Conservation (phyloP, 2,888 invertebrate species). For the Pecten maximus region DNA sequence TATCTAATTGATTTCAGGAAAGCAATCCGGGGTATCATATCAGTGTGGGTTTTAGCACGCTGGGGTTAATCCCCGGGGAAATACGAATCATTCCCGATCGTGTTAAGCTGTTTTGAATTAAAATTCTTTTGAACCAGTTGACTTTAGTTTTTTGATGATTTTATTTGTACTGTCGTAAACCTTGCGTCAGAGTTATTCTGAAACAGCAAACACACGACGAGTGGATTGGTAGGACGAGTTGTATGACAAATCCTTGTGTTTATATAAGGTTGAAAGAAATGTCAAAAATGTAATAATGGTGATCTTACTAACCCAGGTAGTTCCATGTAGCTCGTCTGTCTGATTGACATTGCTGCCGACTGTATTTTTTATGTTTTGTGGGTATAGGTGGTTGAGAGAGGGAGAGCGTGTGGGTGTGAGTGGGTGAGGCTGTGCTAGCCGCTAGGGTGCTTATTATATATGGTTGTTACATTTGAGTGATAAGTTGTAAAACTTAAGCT, state of each 20-base stretch:
- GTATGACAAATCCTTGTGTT: not conserved
- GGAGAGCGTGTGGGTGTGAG: too few relatives aligned
- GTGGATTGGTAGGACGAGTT: not conserved
- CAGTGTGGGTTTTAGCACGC: not conserved
- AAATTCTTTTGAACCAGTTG: not conserved
- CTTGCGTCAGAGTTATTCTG: conserved; percentile 11
- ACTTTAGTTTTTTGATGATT: not conserved
- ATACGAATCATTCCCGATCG: not conserved
- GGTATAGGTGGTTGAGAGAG: too few relatives aligned
- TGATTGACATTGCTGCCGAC: too few relatives aligned
- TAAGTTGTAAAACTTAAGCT: too few relatives aligned
- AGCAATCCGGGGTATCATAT: not conserved
- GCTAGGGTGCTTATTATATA: too few relatives aligned
- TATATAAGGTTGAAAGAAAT: not conserved
- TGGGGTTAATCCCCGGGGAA: not conserved
- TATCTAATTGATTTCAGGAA: not conserved
- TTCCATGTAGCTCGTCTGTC: too few relatives aligned
- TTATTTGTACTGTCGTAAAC: not conserved
- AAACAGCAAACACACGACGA: not conserved
- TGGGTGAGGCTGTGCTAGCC: too few relatives aligned
- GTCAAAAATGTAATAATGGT: not conserved
- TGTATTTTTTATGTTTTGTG: too few relatives aligned
- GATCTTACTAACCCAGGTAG: not conserved
- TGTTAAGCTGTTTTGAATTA: not conserved
- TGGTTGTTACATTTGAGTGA: too few relatives aligned